Base-by-base conservation (phyloP, 1,140 invertebrate genomes). In the Fopius arisanus region DNA sequence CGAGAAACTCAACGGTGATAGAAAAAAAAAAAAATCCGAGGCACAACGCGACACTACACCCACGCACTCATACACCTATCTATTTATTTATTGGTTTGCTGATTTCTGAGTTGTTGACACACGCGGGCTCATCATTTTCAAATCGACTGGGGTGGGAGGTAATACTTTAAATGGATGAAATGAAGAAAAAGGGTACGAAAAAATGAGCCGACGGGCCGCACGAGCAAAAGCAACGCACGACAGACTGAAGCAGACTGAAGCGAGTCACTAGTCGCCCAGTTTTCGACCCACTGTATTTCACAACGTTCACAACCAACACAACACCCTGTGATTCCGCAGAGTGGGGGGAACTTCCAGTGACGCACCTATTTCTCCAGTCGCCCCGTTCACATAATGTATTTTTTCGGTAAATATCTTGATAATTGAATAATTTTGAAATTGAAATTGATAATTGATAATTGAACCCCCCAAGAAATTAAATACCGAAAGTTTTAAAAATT, bases 221-320 rank as follows among this genome's bases (percentile, higher is more conserved):
- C 66, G 73, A 78, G 68, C 77, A 75, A 73, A 73, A 75, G 72
- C 75, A 77, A 77, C 84, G 80, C 83, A 82, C 82, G 77, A 85
- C 79, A 70, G 75, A 85, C 84, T 86, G 79, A 86, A 73, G 51
- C 77, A 78, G 73, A 37, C 66, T 65, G 29, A 67, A 65, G 21
- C 69, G 73, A 75, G 75, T 48, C 40, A 19, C n/a, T 66, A n/a
- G 14, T 65, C 62, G 26, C 29, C 62, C 29, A 31, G 26, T 33
- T 65, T 65, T 33, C 28, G 29, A 65, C 29, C 29, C 29, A 65
- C 54, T 59, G 21, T 59, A 16, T 54, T 63, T 73, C 54, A 78
- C 70, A 68, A 67, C 75, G 77, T n/a, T n/a, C n/a, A n/a, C 40
- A 71, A 33, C 21, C 33, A 33, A 54, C 62, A 43, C 54, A 74